Percentiles rank a stretch among this genome's conserved stretches.
Evolutionary conservation across 2,113 vertebrate genomes (phyloP).

Genomic region (Hippolais icterina): DNA sequence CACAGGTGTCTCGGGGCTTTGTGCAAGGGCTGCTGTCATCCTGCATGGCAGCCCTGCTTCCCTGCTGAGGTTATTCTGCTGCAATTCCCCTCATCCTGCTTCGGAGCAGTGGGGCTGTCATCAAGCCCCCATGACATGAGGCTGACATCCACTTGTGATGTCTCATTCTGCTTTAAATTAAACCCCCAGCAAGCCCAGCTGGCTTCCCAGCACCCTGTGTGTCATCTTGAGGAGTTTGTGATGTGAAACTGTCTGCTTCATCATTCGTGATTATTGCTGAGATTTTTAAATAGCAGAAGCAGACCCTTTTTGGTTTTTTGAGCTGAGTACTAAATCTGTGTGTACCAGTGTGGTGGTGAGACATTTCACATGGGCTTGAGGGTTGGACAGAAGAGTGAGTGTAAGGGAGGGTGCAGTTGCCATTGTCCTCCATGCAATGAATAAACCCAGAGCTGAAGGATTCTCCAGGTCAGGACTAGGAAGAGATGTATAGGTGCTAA

Average conservation of each 20-base stretch:
- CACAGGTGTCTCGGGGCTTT: accelerated
- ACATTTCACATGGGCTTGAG: not conserved
- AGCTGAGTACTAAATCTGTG: not conserved
- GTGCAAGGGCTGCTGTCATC: not conserved
- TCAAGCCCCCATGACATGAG: not conserved
- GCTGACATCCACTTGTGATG: not conserved
- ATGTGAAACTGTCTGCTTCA: not conserved
- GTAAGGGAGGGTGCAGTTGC: not conserved
- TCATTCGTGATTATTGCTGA: not conserved
- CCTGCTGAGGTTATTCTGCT: not conserved
- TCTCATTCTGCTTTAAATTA: not conserved
- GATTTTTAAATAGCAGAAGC: not conserved
- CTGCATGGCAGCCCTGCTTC: not conserved
- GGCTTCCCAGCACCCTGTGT: not conserved
- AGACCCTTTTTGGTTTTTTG: not conserved
- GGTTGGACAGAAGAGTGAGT: not conserved
- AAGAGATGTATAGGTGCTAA: not conserved
- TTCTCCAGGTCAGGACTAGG: not conserved
- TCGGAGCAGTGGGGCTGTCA: accelerated
- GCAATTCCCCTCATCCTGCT: not conserved
- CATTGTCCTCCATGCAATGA: accelerated
- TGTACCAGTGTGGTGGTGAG: not conserved
- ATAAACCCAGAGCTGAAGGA: not conserved
- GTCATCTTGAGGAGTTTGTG: not conserved
- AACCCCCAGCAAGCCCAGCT: not conserved